Evolutionary conservation across 1,140 invertebrate genomes (phyloP).

Genomic region (Drosophila micromelanica): DNA sequence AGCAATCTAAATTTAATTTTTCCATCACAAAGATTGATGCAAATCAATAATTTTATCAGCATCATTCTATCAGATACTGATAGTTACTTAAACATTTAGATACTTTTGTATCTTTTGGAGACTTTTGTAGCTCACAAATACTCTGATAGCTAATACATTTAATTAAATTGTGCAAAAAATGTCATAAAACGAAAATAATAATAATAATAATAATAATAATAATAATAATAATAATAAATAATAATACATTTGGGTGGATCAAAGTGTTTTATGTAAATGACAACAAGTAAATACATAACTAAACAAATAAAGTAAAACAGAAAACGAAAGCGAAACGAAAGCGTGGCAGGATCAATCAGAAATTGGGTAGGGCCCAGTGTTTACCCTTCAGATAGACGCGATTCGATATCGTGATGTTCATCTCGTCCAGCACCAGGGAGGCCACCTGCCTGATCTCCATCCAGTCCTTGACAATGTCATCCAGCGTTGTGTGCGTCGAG

Average conservation of each 20-base stretch:
- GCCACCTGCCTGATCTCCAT: conserved; percentile 93
- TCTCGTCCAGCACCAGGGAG: conserved; percentile 88
- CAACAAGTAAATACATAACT: conserved; percentile 33
- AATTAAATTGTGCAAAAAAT: no score
- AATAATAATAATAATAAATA: no score
- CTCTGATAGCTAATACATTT: no score
- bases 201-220: no score
- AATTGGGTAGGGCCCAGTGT: conserved; percentile 59
- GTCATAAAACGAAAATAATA: no score
- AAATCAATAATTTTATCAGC: no score
- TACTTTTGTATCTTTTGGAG: background rate
- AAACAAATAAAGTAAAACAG: conserved; percentile 10
- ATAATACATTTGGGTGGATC: conserved; percentile 47
- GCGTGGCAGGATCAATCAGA: conserved; percentile 7
- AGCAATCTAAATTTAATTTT: no score
- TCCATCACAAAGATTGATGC: no score
- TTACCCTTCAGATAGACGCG: conserved; percentile 91
- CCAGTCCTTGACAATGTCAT: conserved; percentile 96
- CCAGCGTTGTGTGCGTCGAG: conserved; percentile 93
- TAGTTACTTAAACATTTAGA: background rate
- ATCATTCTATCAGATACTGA: no score
- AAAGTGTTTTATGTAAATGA: conserved; percentile 38
- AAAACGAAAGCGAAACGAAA: conserved; percentile 16
- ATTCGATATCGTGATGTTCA: conserved; percentile 86
- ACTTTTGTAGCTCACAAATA: no score